Base-by-base conservation (phyloP, 92 coral and sea anemone genomes). In the Zoanthus sociatus region DNA sequence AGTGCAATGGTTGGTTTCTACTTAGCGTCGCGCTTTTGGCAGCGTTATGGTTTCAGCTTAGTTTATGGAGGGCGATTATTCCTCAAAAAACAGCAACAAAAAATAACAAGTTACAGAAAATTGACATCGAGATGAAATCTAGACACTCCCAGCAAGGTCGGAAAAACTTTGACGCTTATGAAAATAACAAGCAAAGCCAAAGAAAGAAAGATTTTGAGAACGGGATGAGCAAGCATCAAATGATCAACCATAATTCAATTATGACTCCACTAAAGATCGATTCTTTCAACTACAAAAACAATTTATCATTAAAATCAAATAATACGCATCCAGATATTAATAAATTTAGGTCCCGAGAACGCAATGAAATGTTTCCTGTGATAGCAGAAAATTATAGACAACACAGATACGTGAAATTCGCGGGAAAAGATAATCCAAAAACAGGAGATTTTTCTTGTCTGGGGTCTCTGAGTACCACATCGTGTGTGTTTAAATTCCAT, bases 391-490 rank as follows among this genome's bases (percentile, higher is more conserved):
- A 46, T 0, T n/a, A 66, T 21, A 74, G 15, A 66, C 55, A 26
- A 32, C 56, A 63, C 55, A 81, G 31, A 0, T 81, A 81, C 20
- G 85, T 81, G 55, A 45, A 53, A 50, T 81, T 81, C 21, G 46
- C 14, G 18, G 75, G 75, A 14, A 81, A 21, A 14, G 85, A 81
- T 20, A 81, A 81, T 9, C 85, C 85, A 14, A 67, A 68, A 14
- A 21, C 46, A 9, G 85, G 85, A 15, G 85, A 81, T 26, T 81
- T 81, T 47, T 9, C 85, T 0, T 81, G 85, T 12, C 9, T 81
- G 60, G 85, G 85, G 0, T 81, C 85, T 42, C 11, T 81, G 0
- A 81, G 85, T 9, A 81, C 85, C 0, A 9, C 33, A 33, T 81
- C 85, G 0, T 81, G 85, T 17, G 66, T 70, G 0, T 81, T 81